Conservation (phyloP, 2,113 vertebrate genomes). For the Nestor notabilis region DNA sequence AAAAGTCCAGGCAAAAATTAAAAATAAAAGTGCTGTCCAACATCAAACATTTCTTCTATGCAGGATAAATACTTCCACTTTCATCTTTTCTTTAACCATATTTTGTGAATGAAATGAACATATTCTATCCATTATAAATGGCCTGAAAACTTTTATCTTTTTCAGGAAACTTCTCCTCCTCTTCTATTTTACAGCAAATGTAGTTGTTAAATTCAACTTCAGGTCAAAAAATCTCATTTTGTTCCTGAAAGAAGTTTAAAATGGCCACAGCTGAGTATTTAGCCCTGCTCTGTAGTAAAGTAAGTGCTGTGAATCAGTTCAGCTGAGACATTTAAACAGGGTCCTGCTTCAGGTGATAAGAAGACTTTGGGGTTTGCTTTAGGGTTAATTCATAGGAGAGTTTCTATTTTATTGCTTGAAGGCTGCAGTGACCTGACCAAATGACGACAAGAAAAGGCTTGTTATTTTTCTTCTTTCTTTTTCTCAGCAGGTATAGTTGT, state of each 20-base stretch:
- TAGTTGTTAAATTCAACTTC: background rate
- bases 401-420: background rate
- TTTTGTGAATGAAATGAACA: background rate
- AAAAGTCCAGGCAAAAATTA: background rate
- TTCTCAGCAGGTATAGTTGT: background rate
- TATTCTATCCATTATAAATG: background rate
- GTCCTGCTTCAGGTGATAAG: background rate
- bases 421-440: background rate
- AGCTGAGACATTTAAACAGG: background rate
- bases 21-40: background rate
- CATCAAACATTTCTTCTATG: background rate
- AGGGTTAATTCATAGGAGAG: background rate
- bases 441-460: background rate
- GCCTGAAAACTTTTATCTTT: background rate
- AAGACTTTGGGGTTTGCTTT: background rate
- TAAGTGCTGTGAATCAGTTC: background rate
- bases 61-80: background rate
- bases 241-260: background rate
- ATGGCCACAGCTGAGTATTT: background rate
- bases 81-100: background rate
- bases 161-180: background rate
- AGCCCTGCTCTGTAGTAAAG: background rate
- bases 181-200: background rate
- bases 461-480: background rate
- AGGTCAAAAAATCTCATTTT: accelerated